These are phyloP conservation scores for Dryocosmus kuriphilus DNA, from an alignment of 2,888 invertebrate genomes.

Conservation along the genomic window DNA sequence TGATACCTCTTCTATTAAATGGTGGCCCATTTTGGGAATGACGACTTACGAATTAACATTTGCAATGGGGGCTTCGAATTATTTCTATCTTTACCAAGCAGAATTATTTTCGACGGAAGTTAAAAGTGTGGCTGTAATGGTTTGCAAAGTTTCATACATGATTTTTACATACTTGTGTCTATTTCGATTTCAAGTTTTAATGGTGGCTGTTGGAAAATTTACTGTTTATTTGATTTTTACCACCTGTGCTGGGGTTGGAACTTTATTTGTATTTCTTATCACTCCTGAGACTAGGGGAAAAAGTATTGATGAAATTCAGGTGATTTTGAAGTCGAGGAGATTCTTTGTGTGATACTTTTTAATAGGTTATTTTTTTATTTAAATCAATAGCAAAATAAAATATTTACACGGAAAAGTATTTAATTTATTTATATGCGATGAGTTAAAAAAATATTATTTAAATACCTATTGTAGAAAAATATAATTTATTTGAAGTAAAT, in stretches of 20 bases:
- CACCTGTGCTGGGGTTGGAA: neutral
- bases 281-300: conserved; percentile 5
- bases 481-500: too few relatives aligned
- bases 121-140: conserved; percentile 18
- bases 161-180: conserved; percentile 5
- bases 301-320: conserved; percentile 12
- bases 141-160: conserved; percentile 18
- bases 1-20: neutral
- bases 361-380: too few relatives aligned
- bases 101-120: conserved; percentile 21
- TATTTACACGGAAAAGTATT: too few relatives aligned
- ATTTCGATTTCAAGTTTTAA: conserved; percentile 7
- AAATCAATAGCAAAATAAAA: too few relatives aligned
- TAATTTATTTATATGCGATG: too few relatives aligned
- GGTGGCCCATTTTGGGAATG: neutral
- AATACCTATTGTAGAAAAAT: too few relatives aligned
- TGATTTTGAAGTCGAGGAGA: neutral
- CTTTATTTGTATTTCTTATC: neutral
- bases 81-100: conserved; percentile 16
- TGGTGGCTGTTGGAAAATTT: neutral
- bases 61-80: neutral
- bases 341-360: neutral
- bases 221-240: conserved; percentile 4
- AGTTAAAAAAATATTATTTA: too few relatives aligned
- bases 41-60: neutral